These are phyloP conservation scores for Enteromius argenteus DNA, from an alignment of 2,797 vertebrate species.

Conservation along the genomic window DNA sequence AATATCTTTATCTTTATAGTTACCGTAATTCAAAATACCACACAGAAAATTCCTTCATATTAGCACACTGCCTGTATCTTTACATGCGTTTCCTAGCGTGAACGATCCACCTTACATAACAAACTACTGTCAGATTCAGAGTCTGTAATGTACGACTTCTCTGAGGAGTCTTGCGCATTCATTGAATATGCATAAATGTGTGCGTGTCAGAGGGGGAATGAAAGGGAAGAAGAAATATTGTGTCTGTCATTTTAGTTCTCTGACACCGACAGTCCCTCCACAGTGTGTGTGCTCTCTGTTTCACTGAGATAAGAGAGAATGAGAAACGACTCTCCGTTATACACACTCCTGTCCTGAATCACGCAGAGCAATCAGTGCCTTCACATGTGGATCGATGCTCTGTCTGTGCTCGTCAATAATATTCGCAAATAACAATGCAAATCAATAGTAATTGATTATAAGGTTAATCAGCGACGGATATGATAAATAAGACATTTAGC, in stretches of 20 bases:
- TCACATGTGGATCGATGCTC: conserved; percentile 19
- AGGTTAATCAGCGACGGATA: background rate
- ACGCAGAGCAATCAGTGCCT: conserved; percentile 21
- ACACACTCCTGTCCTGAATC: background rate
- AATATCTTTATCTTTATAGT: no score
- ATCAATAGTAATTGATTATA: background rate
- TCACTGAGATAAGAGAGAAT: conserved; percentile 10
- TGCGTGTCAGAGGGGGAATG: background rate
- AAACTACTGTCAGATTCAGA: background rate
- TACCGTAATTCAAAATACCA: background rate
- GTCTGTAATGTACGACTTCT: background rate
- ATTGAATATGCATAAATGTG: conserved; percentile 19
- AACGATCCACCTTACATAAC: conserved; percentile 18
- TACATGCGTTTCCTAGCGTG: background rate
- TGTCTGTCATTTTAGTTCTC: background rate
- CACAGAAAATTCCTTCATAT: background rate
- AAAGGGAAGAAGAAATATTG: background rate
- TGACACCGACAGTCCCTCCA: background rate
- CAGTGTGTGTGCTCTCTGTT: conserved; percentile 13
- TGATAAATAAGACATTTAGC: no score
- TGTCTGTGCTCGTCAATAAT: background rate
- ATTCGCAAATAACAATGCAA: background rate
- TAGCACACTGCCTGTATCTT: background rate
- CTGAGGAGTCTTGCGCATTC: conserved; percentile 7
- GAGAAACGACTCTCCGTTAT: conserved; percentile 12